phyloP scores from a whole-genome alignment of 2,113 vertebrate species.

The Mionectes macconnelli region DNA sequence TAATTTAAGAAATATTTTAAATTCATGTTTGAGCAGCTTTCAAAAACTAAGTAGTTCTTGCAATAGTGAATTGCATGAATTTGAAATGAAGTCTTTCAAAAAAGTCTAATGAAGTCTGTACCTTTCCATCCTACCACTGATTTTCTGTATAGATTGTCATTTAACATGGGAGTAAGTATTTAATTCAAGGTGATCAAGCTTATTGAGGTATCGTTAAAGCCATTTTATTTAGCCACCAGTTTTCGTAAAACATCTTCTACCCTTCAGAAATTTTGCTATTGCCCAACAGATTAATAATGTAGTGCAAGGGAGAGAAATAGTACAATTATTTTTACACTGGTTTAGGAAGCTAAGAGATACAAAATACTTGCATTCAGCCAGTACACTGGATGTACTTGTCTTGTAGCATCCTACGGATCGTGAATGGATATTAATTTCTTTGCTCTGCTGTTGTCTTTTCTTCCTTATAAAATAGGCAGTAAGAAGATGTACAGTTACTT shows the following conservation, averaged over 20 bases:
- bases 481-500: not conserved
- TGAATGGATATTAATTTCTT: not conserved
- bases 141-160: not conserved
- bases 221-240: not conserved
- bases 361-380: not conserved
- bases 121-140: not conserved
- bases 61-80: not conserved
- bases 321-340: not conserved
- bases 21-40: not conserved
- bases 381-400: not conserved
- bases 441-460: not conserved
- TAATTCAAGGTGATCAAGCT: not conserved
- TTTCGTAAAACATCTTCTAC: not conserved
- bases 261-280: not conserved
- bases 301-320: not conserved
- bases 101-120: not conserved
- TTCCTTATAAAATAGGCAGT: not conserved
- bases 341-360: not conserved
- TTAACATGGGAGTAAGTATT: not conserved
- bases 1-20: not conserved
- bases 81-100: not conserved
- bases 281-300: not conserved
- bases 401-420: not conserved
- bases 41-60: not conserved
- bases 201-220: not conserved